Evolutionary conservation across 2,888 invertebrate genomes (phyloP).

Genomic region (Acrobasis repandana): DNA sequence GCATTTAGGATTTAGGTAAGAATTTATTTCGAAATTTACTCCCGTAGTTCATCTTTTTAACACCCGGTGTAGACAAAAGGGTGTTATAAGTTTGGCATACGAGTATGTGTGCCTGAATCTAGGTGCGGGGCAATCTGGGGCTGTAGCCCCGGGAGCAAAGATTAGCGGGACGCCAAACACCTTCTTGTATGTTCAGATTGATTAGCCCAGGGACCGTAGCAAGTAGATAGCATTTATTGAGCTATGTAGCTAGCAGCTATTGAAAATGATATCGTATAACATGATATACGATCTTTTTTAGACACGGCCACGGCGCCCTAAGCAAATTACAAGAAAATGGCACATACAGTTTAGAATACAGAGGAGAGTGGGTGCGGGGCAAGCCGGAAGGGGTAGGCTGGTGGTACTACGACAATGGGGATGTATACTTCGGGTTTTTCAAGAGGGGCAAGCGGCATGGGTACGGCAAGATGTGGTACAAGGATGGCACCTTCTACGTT

Average conservation of each 20-base stretch:
- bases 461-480: slow-evolving; percentile 85
- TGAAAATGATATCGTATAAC: too few relatives aligned
- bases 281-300: slow-evolving; percentile 28
- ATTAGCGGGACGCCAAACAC: too few relatives aligned
- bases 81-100: too few relatives aligned
- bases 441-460: slow-evolving; percentile 77
- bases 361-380: slow-evolving; percentile 84
- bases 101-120: too few relatives aligned
- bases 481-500: slow-evolving; percentile 82
- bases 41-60: too few relatives aligned
- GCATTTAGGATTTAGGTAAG: slow-evolving; percentile 72
- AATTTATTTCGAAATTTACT: background rate
- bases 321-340: slow-evolving; percentile 64
- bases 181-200: too few relatives aligned
- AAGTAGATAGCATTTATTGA: too few relatives aligned
- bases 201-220: too few relatives aligned
- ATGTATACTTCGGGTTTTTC: slow-evolving; percentile 84
- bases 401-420: slow-evolving; percentile 80
- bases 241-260: too few relatives aligned
- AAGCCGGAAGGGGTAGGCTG: slow-evolving; percentile 83
- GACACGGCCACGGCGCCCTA: slow-evolving; percentile 84
- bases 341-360: slow-evolving; percentile 74
- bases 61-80: too few relatives aligned
- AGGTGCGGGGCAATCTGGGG: too few relatives aligned
- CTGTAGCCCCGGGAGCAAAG: too few relatives aligned